Percentiles rank a stretch among this genome's conserved stretches.
These are phyloP conservation scores for Myrmophylax atrothorax DNA, from an alignment of 2,113 vertebrate genomes.

Conservation along the genomic window DNA sequence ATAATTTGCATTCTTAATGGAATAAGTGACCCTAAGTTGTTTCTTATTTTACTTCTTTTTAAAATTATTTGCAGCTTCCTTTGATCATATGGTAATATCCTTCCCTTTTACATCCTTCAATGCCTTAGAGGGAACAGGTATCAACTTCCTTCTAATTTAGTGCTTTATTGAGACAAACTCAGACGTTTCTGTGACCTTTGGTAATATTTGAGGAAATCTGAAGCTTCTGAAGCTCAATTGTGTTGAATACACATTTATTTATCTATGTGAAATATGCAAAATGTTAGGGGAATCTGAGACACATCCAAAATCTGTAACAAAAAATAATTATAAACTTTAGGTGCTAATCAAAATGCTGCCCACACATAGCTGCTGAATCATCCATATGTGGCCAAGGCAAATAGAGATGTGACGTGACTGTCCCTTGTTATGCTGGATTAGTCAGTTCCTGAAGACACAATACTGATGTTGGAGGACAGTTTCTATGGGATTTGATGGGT, in stretches of 20 bases:
- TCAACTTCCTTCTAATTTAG: background rate
- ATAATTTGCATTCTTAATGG: background rate
- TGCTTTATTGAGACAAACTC: background rate
- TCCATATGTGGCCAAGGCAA: background rate
- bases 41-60: background rate
- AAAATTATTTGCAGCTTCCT: background rate
- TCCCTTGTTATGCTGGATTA: conserved; percentile 20
- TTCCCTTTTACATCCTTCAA: background rate
- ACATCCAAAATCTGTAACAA: background rate
- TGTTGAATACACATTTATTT: background rate
- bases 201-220: background rate
- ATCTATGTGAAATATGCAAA: background rate
- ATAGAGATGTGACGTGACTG: conserved; percentile 30
- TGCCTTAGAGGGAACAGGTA: background rate
- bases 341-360: conserved; percentile 30
- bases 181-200: background rate
- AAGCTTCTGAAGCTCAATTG: background rate
- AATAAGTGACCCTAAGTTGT: background rate
- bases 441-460: background rate
- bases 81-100: background rate
- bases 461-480: background rate
- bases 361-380: background rate
- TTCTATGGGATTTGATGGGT: conserved; percentile 17
- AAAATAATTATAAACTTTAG: background rate
- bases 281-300: background rate